phyloP scores from a whole-genome alignment of 2,113 vertebrate genomes.

The Oryzias melastigma region DNA sequence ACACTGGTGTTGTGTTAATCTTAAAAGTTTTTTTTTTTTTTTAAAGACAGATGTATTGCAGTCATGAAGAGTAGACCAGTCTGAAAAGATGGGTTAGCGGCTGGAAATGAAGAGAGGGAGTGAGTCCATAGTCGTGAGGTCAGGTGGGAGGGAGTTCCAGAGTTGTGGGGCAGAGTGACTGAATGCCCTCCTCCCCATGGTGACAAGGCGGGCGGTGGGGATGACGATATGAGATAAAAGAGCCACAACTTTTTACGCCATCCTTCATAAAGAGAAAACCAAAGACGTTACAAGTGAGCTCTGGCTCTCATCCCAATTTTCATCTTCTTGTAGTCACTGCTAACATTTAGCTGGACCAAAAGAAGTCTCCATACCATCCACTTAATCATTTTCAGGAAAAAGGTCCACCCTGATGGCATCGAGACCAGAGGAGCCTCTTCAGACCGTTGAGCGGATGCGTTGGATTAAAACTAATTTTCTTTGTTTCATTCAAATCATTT shows the following conservation, averaged over 20 bases:
- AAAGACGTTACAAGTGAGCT: slow-evolving; percentile 43
- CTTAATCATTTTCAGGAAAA: slow-evolving; percentile 58
- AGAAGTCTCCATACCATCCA: slow-evolving; percentile 45
- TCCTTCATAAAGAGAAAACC: slow-evolving; percentile 46
- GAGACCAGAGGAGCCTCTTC: slow-evolving; percentile 34
- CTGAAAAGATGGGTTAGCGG: too few species aligned
- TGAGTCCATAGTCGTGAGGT: too few species aligned
- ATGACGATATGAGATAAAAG: too few species aligned
- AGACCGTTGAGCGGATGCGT: slow-evolving; percentile 28
- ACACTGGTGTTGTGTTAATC: too few species aligned
- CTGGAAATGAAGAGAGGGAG: too few species aligned
- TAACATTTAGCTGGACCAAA: slow-evolving; percentile 43
- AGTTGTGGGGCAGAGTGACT: too few species aligned
- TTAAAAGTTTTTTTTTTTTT: too few species aligned
- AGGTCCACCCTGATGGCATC: slow-evolving; percentile 55
- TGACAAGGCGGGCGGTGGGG: too few species aligned
- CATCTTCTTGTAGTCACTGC: slow-evolving; percentile 38
- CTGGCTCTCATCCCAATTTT: slow-evolving; percentile 2
- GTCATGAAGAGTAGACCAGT: too few species aligned
- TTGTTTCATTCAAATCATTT: slow-evolving; percentile 27
- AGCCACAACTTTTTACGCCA: slow-evolving; percentile 33
- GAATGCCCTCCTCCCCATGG: too few species aligned
- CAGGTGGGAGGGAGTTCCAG: too few species aligned
- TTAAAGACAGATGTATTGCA: too few species aligned
- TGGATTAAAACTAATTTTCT: slow-evolving; percentile 24